Percentiles rank a stretch among this genome's conserved stretches.
phyloP scores from a whole-genome alignment of 1,140 invertebrate genomes.

The Tetramorium alpestre region DNA sequence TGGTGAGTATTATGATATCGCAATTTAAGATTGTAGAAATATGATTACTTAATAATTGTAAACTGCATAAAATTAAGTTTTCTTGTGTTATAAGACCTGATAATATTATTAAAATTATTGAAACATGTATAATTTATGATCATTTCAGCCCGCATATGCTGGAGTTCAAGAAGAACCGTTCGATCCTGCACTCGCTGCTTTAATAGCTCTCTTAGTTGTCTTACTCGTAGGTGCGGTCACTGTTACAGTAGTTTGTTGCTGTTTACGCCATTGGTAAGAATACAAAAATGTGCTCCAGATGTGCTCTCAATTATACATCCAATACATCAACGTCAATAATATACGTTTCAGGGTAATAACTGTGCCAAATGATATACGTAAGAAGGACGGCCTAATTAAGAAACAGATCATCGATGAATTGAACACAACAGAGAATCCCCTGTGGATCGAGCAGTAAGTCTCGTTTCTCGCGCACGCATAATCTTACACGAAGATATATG shows the following conservation, averaged over 20 bases:
- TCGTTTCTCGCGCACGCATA: not conserved
- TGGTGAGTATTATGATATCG: slow-evolving; percentile 82
- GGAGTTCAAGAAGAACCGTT: slow-evolving; percentile 90
- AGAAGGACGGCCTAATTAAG: slow-evolving; percentile 93
- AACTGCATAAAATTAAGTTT: not conserved
- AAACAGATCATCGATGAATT: slow-evolving; percentile 93
- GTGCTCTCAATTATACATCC: not conserved
- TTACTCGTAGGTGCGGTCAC: slow-evolving; percentile 94
- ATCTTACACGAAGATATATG: not conserved
- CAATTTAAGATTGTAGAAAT: not conserved
- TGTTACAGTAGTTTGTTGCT: slow-evolving; percentile 95
- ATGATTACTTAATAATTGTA: not conserved
- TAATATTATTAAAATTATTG: not conserved
- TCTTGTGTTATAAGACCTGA: not conserved
- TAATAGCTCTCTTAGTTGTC: slow-evolving; percentile 94
- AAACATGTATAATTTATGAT: not conserved
- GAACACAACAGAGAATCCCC: slow-evolving; percentile 95
- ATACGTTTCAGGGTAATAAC: slow-evolving; percentile 87
- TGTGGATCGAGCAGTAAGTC: slow-evolving; percentile 96
- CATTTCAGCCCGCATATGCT: slow-evolving; percentile 85
- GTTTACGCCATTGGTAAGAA: slow-evolving; percentile 93
- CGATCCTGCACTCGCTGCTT: slow-evolving; percentile 93
- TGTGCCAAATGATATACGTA: slow-evolving; percentile 89
- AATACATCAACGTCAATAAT: not conserved
- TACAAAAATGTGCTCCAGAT: slow-evolving; percentile 60